Conservation (phyloP, 2,797 vertebrate genomes). For the Fundulus diaphanus region DNA sequence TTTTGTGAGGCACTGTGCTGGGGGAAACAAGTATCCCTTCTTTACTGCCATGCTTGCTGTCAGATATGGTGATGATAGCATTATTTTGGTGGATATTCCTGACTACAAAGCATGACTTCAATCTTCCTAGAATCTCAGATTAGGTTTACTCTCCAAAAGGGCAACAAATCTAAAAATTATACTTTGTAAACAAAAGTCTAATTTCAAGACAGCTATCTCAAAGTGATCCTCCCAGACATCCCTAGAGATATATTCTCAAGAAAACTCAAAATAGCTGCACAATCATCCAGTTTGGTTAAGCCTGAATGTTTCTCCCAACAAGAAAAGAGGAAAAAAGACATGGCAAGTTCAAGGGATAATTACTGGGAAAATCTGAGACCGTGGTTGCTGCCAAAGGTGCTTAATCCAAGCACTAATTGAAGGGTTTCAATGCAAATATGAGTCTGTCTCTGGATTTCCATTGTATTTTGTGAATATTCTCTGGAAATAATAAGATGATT, state of each 20-base stretch:
- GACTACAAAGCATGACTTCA: background rate
- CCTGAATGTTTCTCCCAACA: background rate
- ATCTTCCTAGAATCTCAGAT: background rate
- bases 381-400: background rate
- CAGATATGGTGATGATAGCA: background rate
- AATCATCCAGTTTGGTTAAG: background rate
- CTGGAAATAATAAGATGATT: no score
- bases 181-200: background rate
- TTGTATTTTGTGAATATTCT: background rate
- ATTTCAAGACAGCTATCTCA: background rate
- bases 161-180: background rate
- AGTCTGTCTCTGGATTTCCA: background rate
- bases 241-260: background rate
- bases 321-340: background rate
- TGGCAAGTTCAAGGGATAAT: background rate
- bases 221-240: background rate
- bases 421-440: constrained; percentile 6
- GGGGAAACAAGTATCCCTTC: background rate
- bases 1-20: background rate
- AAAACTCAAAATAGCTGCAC: background rate
- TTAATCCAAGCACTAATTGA: constrained; percentile 5
- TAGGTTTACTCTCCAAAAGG: background rate
- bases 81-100: background rate
- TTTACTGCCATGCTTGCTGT: background rate
- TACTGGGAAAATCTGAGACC: background rate